Base-by-base conservation (phyloP, 1,140 invertebrate genomes). In the Macrotrachela quadricornifera region DNA sequence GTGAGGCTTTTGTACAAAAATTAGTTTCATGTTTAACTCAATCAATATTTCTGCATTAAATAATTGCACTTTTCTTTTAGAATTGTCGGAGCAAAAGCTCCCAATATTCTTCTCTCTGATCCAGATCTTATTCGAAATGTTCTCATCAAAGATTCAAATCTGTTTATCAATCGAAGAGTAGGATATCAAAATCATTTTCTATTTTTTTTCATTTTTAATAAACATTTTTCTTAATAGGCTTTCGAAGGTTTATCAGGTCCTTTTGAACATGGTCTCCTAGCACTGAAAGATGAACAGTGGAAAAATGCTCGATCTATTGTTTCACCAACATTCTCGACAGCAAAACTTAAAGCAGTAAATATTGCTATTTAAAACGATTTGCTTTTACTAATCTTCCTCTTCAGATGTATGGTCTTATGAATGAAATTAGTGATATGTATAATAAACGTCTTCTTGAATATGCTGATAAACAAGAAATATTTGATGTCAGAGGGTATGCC, bases 201-300 rank as follows among this genome's bases (percentile, higher is more conserved):
- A 6, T n/a, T n/a, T 46, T 11, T 17, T n/a, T n/a, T n/a, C 10
- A 46, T 6, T 12, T n/a, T 46, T 16, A 12, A 21, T n/a, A 44
- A 21, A 12, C 12, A 13, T 36, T 17, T n/a, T n/a, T 46, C 2
- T 13, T 46, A 3, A 30, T 37, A 30, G n/a, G 36, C 8, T 9
- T 37, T 53, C 1, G 51, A 53, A 47, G 51, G 44, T 8, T 8
- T 41, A 0, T 53, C 46, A 10, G 51, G 46, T n/a, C 51, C 51
- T 10, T 53, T 47, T 40, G 40, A 53, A 36, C 16, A 53, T 30
- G 37, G 46, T 47, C 37, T 53, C 9, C 41, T 44, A n/a, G 13
- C 40, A 21, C 17, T 53, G 10, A 47, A 53, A 53, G 51, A 48
- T 16, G 51, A 53, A 40, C 44, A 53, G 39, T 53, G 51, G 51